Evolutionary conservation across 2,797 vertebrate genomes (phyloP).

Genomic region (Mycteria americana): DNA sequence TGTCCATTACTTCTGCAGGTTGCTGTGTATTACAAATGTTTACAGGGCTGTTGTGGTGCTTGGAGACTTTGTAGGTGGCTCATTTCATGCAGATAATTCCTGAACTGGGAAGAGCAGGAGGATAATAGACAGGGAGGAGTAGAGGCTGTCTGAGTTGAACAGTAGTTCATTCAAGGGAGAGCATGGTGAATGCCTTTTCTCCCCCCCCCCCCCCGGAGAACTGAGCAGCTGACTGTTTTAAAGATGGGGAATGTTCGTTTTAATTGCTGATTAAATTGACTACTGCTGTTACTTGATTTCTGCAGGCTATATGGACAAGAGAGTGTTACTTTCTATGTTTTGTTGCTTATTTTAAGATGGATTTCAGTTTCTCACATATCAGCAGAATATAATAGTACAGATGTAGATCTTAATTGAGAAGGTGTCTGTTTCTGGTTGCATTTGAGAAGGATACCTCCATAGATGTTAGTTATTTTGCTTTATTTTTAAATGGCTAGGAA

Average conservation of each 20-base stretch:
- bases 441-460: background rate
- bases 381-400: background rate
- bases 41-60: background rate
- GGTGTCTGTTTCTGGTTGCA: background rate
- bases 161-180: background rate
- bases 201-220: background rate
- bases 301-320: background rate
- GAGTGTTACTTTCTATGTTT: background rate
- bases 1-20: background rate
- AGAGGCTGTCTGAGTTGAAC: background rate
- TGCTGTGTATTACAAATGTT: background rate
- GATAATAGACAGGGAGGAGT: background rate
- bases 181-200: background rate
- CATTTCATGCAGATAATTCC: background rate
- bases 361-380: background rate
- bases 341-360: background rate
- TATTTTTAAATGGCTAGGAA: background rate
- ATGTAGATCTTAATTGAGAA: background rate
- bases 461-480: background rate
- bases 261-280: background rate
- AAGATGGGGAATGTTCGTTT: background rate
- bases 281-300: background rate
- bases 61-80: background rate
- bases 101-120: background rate
- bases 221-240: background rate